Evolutionary conservation across 2,113 vertebrate genomes (phyloP), one percentile per base, ranked within the genome.

Genomic region (Acrocephalus kingi): DNA sequence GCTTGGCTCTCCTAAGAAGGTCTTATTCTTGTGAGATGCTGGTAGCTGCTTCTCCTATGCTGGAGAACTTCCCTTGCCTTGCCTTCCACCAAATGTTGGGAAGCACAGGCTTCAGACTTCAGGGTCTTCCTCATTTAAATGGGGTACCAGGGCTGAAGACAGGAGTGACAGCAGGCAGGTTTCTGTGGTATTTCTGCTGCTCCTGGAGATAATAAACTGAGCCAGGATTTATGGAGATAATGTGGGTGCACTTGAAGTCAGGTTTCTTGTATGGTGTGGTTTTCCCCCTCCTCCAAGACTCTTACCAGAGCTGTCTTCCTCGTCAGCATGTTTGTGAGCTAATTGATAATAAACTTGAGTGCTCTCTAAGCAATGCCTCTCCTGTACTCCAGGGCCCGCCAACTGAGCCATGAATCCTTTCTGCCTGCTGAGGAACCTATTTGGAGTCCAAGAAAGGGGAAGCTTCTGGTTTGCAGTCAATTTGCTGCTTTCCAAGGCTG

Each of bases 401-500:
- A 68, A 27, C 52, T 72, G 82, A 94, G 89, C 94, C 48, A 54
- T 75, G 79, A 90, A 89, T 93, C 86, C 93, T 6, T 64, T 92
- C 77, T 95, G 92, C 93, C 68, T 93, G 79, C 94, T 97, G 90
- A 90, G 90, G 90, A 96, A 91, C 88, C 81, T 86, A 69, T 86
- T 87, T 4, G 3, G 75, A 93, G 72, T 94, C 83, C 87, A 90
- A 79, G 90, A 96, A 93, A 74, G 59, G 86, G 91, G 96, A 96
- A 94, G 84, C 87, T 89, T 95, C 88, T 96, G 80, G 92, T 96
- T 91, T 97, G 94, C 0, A 77, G 89, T 93, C 92, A 94, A 87
- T 96, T 94, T 96, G 88, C 82, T 94, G 64, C 90, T 94, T 96
- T 97, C 95, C 93, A 90, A 93, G 76, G 76, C 90, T 94, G 95